These are phyloP conservation scores for Sturmia bella DNA, from an alignment of 2,888 invertebrate genomes.

Conservation along the genomic window DNA sequence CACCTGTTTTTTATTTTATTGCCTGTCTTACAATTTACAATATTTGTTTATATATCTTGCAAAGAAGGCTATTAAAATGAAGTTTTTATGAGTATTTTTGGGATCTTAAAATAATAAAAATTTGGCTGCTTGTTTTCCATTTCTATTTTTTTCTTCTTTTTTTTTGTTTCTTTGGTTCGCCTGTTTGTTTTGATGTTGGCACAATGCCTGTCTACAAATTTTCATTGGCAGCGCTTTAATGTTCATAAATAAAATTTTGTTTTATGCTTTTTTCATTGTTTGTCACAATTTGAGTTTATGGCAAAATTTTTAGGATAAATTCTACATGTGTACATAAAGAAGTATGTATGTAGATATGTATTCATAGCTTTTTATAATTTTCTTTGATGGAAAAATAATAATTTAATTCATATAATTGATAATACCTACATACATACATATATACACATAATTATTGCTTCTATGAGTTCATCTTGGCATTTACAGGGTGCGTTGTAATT, in stretches of 20 bases:
- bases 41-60: slow-evolving; percentile 42
- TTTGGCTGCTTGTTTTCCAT: slow-evolving; percentile 4
- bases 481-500: no score
- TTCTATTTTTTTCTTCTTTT: background rate
- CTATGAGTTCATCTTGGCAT: no score
- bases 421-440: no score
- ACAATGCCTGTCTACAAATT: slow-evolving; percentile 28
- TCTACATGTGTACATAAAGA: background rate
- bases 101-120: slow-evolving; percentile 40
- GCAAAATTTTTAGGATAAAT: slow-evolving; percentile 25
- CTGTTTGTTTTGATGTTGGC: slow-evolving; percentile 26
- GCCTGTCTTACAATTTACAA: background rate
- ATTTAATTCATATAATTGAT: no score
- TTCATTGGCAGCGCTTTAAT: slow-evolving; percentile 13
- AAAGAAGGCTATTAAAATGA: slow-evolving; percentile 41
- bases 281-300: slow-evolving; percentile 43
- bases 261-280: slow-evolving; percentile 49
- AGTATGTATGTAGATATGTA: no score
- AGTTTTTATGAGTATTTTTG: slow-evolving; percentile 48
- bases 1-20: background rate
- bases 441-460: no score
- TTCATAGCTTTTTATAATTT: no score
- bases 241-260: slow-evolving; percentile 26
- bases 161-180: no score
- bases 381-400: no score